Evolutionary conservation across 1,140 invertebrate genomes (phyloP).

Genomic region (Araneus ventricosus): DNA sequence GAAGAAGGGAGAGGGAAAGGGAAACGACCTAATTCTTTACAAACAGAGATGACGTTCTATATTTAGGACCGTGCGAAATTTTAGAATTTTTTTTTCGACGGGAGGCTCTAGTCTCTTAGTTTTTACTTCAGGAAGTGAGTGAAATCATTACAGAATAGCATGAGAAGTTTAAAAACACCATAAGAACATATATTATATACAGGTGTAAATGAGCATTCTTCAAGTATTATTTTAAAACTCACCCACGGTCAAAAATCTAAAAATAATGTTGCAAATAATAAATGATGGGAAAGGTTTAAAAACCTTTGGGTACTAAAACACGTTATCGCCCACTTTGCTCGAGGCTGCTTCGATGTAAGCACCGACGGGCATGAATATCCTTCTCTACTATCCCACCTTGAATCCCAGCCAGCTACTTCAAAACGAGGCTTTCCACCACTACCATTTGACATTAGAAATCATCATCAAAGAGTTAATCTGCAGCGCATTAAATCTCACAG

Average conservation of each 20-base stretch:
- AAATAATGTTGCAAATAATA: not conserved
- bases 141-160: not conserved
- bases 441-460: slow-evolving; percentile 64
- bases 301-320: not conserved
- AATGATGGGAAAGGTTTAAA: not conserved
- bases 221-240: not conserved
- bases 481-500: slow-evolving; percentile 48
- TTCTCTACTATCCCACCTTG: slow-evolving; percentile 15
- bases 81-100: not conserved
- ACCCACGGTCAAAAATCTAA: not conserved
- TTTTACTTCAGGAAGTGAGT: not conserved
- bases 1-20: slow-evolving; percentile 14
- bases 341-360: not conserved
- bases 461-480: slow-evolving; percentile 64
- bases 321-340: not conserved
- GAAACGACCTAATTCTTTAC: slow-evolving; percentile 30
- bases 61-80: slow-evolving; percentile 34
- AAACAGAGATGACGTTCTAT: slow-evolving; percentile 37
- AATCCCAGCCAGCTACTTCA: slow-evolving; percentile 52
- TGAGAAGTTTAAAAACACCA: not conserved
- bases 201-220: not conserved
- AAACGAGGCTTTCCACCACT: slow-evolving; percentile 6
- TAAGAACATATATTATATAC: not conserved
- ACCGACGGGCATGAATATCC: slow-evolving; percentile 22
- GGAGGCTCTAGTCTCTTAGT: not conserved